Base-by-base conservation (phyloP, 37 sponge, comb jelly and placozoan genomes). In the Dysidea cf. avara region DNA sequence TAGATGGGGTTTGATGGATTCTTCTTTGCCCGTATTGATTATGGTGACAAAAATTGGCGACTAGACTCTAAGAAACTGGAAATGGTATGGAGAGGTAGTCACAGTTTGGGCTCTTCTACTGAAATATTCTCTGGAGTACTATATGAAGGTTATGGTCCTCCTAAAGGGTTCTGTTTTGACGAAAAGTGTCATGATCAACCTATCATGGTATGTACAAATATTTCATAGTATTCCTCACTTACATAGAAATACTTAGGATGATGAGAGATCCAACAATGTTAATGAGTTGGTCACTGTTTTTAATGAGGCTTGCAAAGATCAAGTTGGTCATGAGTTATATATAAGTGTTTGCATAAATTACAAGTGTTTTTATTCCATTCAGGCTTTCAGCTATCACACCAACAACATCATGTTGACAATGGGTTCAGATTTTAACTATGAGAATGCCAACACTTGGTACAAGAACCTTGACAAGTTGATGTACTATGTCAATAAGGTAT, bases 381-480 rank as follows among this genome's bases (percentile, higher is more conserved):
- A 90, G 51, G 30, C 71, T 16, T 59, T 56, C 0, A 67, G 64
- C 64, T 90, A 85, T 53, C 20, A 51, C 6, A 83, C 87, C 64
- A 83, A 82, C 47, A 70, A 97, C 68, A 85, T 97, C 75, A 94
- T 97, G 95, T 34, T 97, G 40, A 97, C 99, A 7, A 88, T 97
- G 89, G 99, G 99, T 0, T 69, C 76, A 0, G 99, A 97, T 55
- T 97, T 97, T 56, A 74, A 88, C 35, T 97, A 86, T n/a, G n/a
- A n/a, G n/a, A n/a, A n/a, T n/a, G n/a, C n/a, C n/a, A n/a, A n/a
- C n/a, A n/a, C n/a, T n/a, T n/a, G n/a, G n/a, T n/a, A n/a, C n/a
- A n/a, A n/a, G n/a, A n/a, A n/a, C n/a, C n/a, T n/a, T n/a, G n/a
- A n/a, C n/a, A n/a, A n/a, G n/a, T n/a, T n/a, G n/a, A n/a, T n/a